Percentiles rank a stretch among this genome's conserved stretches.
Evolutionary conservation across 2,888 invertebrate genomes (phyloP).

Genomic region (Spodoptera exigua): DNA sequence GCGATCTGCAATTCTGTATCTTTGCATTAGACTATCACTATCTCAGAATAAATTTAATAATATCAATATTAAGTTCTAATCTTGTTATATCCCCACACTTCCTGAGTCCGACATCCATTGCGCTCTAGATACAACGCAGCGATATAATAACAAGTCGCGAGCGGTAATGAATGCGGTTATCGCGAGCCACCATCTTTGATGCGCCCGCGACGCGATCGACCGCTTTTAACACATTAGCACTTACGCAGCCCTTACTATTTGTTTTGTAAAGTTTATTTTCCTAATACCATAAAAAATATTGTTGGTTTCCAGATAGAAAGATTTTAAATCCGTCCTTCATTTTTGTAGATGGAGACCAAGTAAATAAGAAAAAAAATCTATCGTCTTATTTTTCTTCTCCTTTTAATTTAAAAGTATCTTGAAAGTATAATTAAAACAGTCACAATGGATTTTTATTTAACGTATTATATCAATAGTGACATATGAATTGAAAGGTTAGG

Average conservation of each 20-base stretch:
- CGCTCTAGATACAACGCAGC: conserved; percentile 43
- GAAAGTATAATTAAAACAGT: too few species aligned
- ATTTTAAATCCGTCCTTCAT: too few species aligned
- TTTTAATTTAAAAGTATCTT: background rate
- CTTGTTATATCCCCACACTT: background rate
- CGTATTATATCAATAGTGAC: conserved; percentile 20
- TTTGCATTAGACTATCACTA: too few species aligned
- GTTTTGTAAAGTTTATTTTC: background rate
- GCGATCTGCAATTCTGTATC: too few species aligned
- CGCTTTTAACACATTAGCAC: conserved; percentile 46
- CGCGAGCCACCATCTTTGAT: conserved; percentile 48
- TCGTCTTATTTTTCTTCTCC: background rate
- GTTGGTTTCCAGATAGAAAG: too few species aligned
- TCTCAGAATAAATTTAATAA: too few species aligned
- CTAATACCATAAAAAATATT: too few species aligned
- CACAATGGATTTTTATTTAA: too few species aligned
- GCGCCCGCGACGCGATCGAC: conserved; percentile 54
- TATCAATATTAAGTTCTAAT: conserved; percentile 18
- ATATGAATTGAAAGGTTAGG: conserved; percentile 17
- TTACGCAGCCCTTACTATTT: conserved; percentile 44
- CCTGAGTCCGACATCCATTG: conserved; percentile 37
- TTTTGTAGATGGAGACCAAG: too few species aligned
- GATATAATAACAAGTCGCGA: conserved; percentile 59
- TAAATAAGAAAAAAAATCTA: too few species aligned
- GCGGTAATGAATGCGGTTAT: conserved; percentile 64